Evolutionary conservation across 2,888 invertebrate species (phyloP), one percentile per base, ranked within the genome.

Genomic region (Anoncus sp.): DNA sequence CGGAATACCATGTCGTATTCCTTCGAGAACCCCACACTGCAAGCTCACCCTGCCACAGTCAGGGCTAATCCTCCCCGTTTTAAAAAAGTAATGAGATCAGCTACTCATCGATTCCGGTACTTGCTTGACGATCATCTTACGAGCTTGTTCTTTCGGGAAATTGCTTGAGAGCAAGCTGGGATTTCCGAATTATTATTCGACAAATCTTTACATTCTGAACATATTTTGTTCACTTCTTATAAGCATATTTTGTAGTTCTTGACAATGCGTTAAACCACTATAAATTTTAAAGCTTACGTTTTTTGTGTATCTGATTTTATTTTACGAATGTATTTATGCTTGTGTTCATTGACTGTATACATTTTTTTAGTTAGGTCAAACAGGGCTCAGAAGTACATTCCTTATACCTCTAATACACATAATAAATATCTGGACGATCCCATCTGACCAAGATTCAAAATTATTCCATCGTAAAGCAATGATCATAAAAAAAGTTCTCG

Each of bases 71-170:
- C 70, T 74, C 27, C 65, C 65, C 74, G 60, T 78, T 78, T 78
- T 74, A 70, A 78, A 78, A 74, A 70, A 70, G 69, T 78, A 78
- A 78, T 78, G 77, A 74, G 74, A 78, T 78, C 74, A 78, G 70
- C 74, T 74, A 70, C 77, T 78, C 66, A 78, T 78, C 74, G 77
- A 78, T 78, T 78, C 77, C 77, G 74, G 77, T 65, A 70, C 77
- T 78, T 78, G 77, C 69, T 57, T 40, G 60, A 66, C 77, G 77
- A 78, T 78, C 74, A 70, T 60, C 77, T 66, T 62, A 47, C 60
- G 14, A 57, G 69, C 57, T 53, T 69, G 69, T 59, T 45, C 65
- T 53, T 43, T 43, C 27, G 27, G 49, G 45, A 20, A 73, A 57
- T 73, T 49, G 14, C 18, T 43, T 47, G 22, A 51, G 47, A 59